Evolutionary conservation across 2,888 invertebrate genomes (phyloP), one percentile per base, ranked within the genome.

Genomic region (Pterostichus niger): DNA sequence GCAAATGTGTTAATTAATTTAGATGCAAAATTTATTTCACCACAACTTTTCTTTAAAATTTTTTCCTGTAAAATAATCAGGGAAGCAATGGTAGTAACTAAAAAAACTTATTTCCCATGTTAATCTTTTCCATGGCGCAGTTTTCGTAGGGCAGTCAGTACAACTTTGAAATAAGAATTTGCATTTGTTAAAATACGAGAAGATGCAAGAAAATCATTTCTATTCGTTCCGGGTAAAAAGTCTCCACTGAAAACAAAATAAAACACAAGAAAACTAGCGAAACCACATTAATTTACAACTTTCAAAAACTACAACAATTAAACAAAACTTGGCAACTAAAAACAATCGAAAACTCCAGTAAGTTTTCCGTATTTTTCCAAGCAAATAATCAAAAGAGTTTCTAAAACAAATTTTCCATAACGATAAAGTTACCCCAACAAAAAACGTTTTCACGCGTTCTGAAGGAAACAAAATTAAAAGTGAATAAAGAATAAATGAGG

Each of bases 181-280:
- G 35, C 64, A 64, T 64, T 64, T 64, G 64, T 64, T 11, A 64
- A 1, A 64, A 10, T 9, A 56, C 9, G 4, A 15, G 13, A 64
- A 64, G 35, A 0, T 13, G 31, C 33, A 64, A 64, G 64, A 64
- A 35, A 35, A 11, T 64, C 33, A 3, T 64, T 64, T 9, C 64
- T 64, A 33, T 35, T 35, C 13, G 40, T 40, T 40, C 40, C 40
- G 1, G 5, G 40, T 40, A 40, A 40, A 40, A 40, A 40, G 5
- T 40, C 35, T 40, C 3, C 9, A 6, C 9, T 6, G 9, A 40
- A 33, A 35, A 64, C 64, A 49, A 64, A 31, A 49, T 33, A 80
- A 80, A 52, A 80, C 86, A 85, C 84, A 85, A 84, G 75, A 85
- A 83, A 85, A 76, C 44, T 46, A 59, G 15, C 11, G 7, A 78